Percentiles rank a stretch among this genome's conserved stretches.
Conservation (phyloP, 2,113 vertebrate genomes). For the Uria lomvia region DNA sequence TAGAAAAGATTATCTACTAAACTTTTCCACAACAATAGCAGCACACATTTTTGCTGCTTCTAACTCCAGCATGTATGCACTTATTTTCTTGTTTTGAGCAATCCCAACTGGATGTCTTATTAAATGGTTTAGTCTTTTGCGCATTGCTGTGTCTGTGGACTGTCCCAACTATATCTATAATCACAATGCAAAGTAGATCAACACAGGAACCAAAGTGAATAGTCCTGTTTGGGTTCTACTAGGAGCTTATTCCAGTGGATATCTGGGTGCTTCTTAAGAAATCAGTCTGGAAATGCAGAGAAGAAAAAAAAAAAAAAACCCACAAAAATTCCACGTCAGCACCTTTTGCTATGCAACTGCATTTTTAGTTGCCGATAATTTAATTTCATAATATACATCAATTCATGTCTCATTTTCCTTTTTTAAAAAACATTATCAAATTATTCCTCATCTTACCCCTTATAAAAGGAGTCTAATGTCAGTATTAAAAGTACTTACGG, state of each 20-base stretch:
- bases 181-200: not conserved
- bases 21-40: not conserved
- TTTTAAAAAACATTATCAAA: not conserved
- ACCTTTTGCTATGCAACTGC: not conserved
- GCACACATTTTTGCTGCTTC: not conserved
- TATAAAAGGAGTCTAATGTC: not conserved
- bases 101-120: not conserved
- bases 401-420: not conserved
- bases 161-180: not conserved
- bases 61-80: not conserved
- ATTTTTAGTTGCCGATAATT: not conserved
- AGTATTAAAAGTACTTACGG: slow-evolving; percentile 73
- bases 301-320: not conserved
- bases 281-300: not conserved
- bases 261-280: not conserved
- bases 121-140: not conserved
- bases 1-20: not conserved
- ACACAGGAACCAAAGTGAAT: not conserved
- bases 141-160: not conserved
- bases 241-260: not conserved
- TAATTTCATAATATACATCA: not conserved
- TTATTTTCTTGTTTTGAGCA: not conserved
- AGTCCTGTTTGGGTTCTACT: not conserved
- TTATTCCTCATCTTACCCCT: not conserved
- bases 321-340: not conserved